Percentiles rank a stretch among this genome's conserved stretches.
phyloP scores from a whole-genome alignment of 2,888 invertebrate species.

The Scelioninae gen. 1 region DNA sequence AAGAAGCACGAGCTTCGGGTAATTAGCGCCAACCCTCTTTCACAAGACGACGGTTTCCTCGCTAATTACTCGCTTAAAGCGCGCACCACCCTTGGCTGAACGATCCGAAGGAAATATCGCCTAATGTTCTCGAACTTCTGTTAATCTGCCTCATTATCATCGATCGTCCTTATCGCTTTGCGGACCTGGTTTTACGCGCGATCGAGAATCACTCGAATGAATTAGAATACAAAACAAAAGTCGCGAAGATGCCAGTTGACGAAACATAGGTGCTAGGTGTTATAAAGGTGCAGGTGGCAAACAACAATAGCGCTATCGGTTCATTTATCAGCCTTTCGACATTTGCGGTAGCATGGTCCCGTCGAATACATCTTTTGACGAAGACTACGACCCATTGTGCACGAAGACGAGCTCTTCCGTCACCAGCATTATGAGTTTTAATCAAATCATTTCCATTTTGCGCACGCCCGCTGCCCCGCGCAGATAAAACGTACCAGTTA shows the following conservation, averaged over 20 bases:
- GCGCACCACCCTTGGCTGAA: conserved; percentile 32
- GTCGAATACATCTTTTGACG: conserved; percentile 70
- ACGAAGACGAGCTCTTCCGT: conserved; percentile 76
- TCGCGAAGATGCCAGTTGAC: conserved; percentile 10
- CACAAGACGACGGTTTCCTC: conserved; percentile 54
- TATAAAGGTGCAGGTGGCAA: conserved; percentile 79
- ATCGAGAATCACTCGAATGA: conserved; percentile 34
- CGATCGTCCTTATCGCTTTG: conserved; percentile 52
- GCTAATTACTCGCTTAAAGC: conserved; percentile 71
- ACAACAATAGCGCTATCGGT: conserved; percentile 82
- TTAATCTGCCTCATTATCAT: conserved; percentile 66
- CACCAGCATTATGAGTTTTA: conserved; percentile 81
- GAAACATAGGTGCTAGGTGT: conserved; percentile 66
- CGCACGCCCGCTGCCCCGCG: conserved; percentile 60
- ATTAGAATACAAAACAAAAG: conserved; percentile 31
- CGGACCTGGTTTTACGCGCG: conserved; percentile 9
- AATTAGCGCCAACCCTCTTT: conserved; percentile 68
- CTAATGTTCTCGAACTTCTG: conserved; percentile 61
- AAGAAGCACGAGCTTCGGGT: conserved; percentile 63
- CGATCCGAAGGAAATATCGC: conserved; percentile 47
- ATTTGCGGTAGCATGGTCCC: conserved; percentile 64
- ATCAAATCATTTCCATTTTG: conserved; percentile 78
- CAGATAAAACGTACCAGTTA: conserved; percentile 65
- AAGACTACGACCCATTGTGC: conserved; percentile 76
- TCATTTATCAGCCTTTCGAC: conserved; percentile 83